Base-by-base conservation (phyloP, 2,797 vertebrate species). In the Cyclopterus lumpus region DNA sequence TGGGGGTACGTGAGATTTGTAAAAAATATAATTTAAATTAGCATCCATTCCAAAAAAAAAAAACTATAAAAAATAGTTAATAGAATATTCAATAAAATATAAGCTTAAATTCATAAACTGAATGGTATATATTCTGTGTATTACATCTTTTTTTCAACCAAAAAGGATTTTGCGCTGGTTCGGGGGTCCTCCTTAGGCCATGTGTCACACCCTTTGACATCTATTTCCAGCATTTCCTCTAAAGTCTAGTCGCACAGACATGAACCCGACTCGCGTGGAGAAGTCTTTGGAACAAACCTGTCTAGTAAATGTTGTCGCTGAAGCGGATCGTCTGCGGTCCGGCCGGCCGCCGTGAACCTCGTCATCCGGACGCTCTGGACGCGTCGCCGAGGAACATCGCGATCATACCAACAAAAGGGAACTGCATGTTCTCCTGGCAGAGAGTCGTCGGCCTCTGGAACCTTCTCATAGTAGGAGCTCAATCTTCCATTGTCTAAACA, bases 291-390 rank as follows among this genome's bases (percentile, higher is more conserved):
- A 38, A 53, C 71, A 51, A 80, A 40, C 34, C 1, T 69, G 60
- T 20, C 65, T 24, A 84, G 38, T 65, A 82, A 79, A 76, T 70
- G 73, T 40, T 79, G 66, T 75, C 48, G 64, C 74, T 73, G 14
- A 70, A 55, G 64, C 1, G 6, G 38, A 74, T 84, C 83, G 85
- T 85, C 77, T 82, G 71, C 71, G 63, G 49, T 46, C 65, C 88
- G 88, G 85, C 85, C 86, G 81, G 70, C 71, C 83, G 68, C 46
- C 80, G 66, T 80, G 78, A 89, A 86, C 77, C 80, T 84, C 73
- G 44, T 85, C 81, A 58, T 26, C 65, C 44, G 20, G 66, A 71
- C 60, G 75, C 73, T 34, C 72, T 84, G 58, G 57, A 69, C 75
- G 71, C 66, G 73, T 57, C 78, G 20, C 64, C 15, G 67, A 82